Evolutionary conservation across 2,797 vertebrate species (phyloP), one percentile per base, ranked within the genome.

Genomic region (Podargus strigoides): DNA sequence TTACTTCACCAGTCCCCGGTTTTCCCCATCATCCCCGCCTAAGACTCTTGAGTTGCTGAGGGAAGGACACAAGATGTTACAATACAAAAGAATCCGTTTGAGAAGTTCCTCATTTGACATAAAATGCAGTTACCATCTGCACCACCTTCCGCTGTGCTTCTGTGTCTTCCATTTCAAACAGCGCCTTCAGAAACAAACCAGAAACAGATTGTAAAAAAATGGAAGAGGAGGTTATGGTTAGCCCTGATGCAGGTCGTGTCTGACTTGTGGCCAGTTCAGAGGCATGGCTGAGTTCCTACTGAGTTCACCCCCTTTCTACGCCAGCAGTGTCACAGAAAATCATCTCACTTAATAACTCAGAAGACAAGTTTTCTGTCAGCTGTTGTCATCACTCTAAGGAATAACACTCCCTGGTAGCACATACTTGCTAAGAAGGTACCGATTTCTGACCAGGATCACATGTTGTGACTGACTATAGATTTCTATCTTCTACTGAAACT

Each of bases 41-140:
- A 78, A 50, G 17, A 21, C 42, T 56, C 23, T 6, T 21, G 26
- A 21, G 21, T 11, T n/a, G 18, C 8, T 1, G 0, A 66, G 28
- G 7, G 13, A 90, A 56, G 10, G 17, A 49, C 28, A 32, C 4
- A 1, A 52, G 36, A 26, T 27, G 3, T 27, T 42, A 34, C 10
- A 64, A 8, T 2, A 9, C 52, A 67, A 44, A 32, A 80, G 41
- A 76, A 89, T 17, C 37, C 27, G 5, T 46, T 13, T 47, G 15
- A 66, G 14, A 49, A 73, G 34, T 7, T 55, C 32, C 15, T 49
- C 8, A 1, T 50, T 58, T 62, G 22, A 27, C n/a, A 56, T 8
- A 55, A 32, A 79, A 56, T 4, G 9, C 13, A 36, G 5, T 97
- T 98, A 97, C 97, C 97, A 81, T 94, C 39, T 79, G 94, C 73